These are phyloP conservation scores for Notothenia rossii DNA, from an alignment of 2,113 vertebrate genomes.

Conservation along the genomic window DNA sequence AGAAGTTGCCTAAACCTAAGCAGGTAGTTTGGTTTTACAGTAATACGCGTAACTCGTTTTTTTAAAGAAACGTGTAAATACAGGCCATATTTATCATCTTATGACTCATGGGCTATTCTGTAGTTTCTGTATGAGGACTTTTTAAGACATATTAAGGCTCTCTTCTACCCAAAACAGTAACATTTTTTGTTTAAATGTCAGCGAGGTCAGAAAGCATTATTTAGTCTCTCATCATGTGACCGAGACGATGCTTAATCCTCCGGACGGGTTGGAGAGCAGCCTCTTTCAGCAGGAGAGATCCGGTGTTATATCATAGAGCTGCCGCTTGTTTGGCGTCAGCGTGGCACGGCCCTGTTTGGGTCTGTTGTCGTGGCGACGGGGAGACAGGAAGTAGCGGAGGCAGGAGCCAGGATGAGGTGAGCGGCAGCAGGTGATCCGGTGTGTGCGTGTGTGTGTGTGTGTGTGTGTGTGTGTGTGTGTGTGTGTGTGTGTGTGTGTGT, in stretches of 20 bases:
- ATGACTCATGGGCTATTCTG: no score
- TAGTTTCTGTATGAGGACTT: no score
- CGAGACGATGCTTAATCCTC: constrained; percentile 30
- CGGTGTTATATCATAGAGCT: constrained; percentile 60
- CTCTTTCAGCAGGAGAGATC: constrained; percentile 32
- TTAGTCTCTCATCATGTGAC: constrained; percentile 17
- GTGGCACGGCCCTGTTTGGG: constrained; percentile 67
- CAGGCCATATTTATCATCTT: no score
- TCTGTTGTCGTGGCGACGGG: constrained; percentile 64
- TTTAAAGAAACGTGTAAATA: no score
- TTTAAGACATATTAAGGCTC: no score
- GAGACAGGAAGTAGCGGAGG: constrained; percentile 66
- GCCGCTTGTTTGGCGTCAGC: constrained; percentile 52
- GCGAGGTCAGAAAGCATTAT: not conserved
- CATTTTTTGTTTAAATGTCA: not conserved
- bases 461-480: no score
- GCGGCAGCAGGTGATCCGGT: constrained; percentile 29
- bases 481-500: no score
- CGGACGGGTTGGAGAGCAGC: constrained; percentile 27
- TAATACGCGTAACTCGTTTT: no score
- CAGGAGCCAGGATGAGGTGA: constrained; percentile 61
- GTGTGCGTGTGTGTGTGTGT: constrained; percentile 34
- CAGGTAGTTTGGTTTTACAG: no score
- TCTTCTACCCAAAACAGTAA: not conserved
- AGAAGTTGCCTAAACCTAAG: no score